Evolutionary conservation across 2,113 vertebrate genomes (phyloP).

Genomic region (Macquaria australasica): DNA sequence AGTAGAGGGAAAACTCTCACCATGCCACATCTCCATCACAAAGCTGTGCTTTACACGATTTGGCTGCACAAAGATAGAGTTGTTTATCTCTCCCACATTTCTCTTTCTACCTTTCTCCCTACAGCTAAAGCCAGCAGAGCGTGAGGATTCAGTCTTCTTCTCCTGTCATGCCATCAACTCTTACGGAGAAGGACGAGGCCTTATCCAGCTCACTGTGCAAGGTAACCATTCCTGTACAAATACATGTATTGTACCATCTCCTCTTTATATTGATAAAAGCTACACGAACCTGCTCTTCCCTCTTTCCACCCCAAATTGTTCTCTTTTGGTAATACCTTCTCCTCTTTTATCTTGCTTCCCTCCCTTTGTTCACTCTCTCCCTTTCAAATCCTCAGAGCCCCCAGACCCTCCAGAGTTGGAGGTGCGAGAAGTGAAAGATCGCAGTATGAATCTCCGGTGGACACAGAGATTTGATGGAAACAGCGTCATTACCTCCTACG

Average conservation of each 20-base stretch:
- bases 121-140: constrained; percentile 96
- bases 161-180: constrained; percentile 99
- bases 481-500: constrained; percentile 96
- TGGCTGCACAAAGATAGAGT: constrained; percentile 25
- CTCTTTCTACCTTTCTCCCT: constrained; percentile 28
- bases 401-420: constrained; percentile 97
- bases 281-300: not conserved
- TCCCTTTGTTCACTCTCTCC: not conserved
- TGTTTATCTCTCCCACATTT: constrained; percentile 43
- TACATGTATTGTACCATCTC: not conserved
- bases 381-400: constrained; percentile 86
- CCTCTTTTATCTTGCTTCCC: not conserved
- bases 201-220: constrained; percentile 99
- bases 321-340: not conserved
- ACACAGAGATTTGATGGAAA: constrained; percentile 98
- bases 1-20: constrained; percentile 12
- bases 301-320: not conserved
- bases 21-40: not conserved
- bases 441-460: constrained; percentile 99
- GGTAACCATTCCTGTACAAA: constrained; percentile 78
- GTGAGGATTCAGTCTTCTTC: constrained; percentile 98
- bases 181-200: constrained; percentile 95
- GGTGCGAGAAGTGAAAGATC: constrained; percentile 96
- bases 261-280: constrained; percentile 3
- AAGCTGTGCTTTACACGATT: constrained; percentile 27